Conservation (phyloP, 2,113 vertebrate genomes). For the Leptosomus discolor region DNA sequence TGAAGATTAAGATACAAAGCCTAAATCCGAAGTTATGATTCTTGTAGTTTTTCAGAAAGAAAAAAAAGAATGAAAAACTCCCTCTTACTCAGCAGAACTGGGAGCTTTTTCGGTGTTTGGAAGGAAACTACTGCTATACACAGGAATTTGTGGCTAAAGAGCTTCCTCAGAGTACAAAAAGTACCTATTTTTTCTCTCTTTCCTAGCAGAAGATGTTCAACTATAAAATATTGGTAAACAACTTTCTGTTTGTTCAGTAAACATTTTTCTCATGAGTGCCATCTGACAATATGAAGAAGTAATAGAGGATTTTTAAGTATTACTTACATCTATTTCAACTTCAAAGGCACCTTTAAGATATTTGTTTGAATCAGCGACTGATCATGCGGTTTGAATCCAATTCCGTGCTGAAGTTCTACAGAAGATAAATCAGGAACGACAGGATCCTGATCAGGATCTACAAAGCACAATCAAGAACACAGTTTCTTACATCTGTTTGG, state of each 20-base stretch:
- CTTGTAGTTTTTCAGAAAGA: background rate
- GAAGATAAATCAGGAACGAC: background rate
- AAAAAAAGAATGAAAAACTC: background rate
- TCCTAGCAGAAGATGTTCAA: background rate
- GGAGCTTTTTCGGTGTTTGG: background rate
- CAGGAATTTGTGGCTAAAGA: background rate
- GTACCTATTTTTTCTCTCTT: background rate
- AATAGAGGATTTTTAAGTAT: background rate
- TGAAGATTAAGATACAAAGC: background rate
- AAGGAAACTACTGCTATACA: background rate
- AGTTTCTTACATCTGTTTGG: background rate
- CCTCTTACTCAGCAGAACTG: background rate
- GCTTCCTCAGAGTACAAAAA: background rate
- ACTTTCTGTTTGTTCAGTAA: background rate
- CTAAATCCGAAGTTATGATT: background rate
- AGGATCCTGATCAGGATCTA: background rate
- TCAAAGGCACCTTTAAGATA: background rate
- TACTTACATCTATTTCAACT: background rate
- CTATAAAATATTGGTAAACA: background rate
- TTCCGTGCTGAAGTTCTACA: background rate
- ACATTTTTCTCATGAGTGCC: background rate
- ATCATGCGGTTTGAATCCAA: background rate
- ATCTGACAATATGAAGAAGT: background rate
- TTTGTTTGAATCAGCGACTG: background rate
- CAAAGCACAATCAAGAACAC: background rate